These are phyloP conservation scores for Characodon lateralis DNA, from an alignment of 2,797 vertebrate species.

Conservation along the genomic window DNA sequence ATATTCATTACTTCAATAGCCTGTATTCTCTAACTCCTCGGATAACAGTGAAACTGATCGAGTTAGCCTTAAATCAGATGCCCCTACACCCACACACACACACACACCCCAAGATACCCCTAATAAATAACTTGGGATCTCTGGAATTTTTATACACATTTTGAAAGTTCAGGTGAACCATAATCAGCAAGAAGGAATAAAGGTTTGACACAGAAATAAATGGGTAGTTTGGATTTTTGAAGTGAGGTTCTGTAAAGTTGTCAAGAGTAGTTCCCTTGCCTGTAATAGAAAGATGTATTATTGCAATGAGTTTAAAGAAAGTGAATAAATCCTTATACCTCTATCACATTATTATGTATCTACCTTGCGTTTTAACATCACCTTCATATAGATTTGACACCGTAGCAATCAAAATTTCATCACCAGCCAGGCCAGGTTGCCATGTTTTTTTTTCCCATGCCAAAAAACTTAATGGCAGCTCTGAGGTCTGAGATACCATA, in stretches of 20 bases:
- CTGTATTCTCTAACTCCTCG: slow-evolving; percentile 41
- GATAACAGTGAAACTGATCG: slow-evolving; percentile 61
- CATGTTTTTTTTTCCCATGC: neutral
- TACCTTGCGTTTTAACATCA: neutral
- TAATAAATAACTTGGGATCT: slow-evolving; percentile 68
- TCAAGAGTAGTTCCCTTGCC: neutral
- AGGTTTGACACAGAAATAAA: slow-evolving; percentile 34
- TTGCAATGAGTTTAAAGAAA: neutral
- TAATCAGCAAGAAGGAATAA: slow-evolving; percentile 38
- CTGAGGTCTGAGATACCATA: neutral
- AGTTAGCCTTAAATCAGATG: slow-evolving; percentile 79
- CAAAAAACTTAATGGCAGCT: neutral
- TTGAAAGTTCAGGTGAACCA: slow-evolving; percentile 70
- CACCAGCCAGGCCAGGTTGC: neutral
- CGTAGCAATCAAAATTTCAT: neutral
- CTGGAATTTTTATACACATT: slow-evolving; percentile 74
- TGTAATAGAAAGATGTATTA: neutral
- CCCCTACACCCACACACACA: slow-evolving; percentile 9
- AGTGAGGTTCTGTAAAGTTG: neutral
- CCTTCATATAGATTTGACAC: neutral
- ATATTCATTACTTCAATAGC: slow-evolving; percentile 63
- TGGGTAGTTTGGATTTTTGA: neutral
- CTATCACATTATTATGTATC: neutral
- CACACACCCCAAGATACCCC: slow-evolving; percentile 32
- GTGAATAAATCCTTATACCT: neutral